Conservation (phyloP, 2,888 invertebrate genomes). For the Melitaea athalia region DNA sequence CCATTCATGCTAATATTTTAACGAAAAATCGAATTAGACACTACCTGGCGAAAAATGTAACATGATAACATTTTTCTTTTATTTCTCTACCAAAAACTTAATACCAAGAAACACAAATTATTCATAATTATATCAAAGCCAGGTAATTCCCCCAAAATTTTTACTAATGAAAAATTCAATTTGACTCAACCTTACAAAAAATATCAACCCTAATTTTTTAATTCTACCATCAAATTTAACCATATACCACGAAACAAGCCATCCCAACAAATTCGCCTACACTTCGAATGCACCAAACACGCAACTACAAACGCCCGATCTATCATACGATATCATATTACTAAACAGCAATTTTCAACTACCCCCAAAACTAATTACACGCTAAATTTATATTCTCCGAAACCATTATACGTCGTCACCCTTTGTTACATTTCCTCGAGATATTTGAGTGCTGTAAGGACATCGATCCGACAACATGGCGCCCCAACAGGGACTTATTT, state of each 20-base stretch:
- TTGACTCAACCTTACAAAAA: too few relatives aligned
- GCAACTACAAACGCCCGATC: background rate
- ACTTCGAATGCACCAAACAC: background rate
- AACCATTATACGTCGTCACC: background rate
- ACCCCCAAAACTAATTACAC: conserved; percentile 13
- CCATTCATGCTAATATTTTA: too few relatives aligned
- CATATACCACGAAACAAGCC: too few relatives aligned
- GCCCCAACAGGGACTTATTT: conserved; percentile 9
- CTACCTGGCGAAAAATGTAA: too few relatives aligned
- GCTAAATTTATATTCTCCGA: conserved; percentile 18
- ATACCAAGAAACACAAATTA: too few relatives aligned
- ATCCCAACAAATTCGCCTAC: background rate
- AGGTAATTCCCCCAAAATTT: too few relatives aligned
- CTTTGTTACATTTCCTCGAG: conserved; percentile 2
- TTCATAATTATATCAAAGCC: too few relatives aligned
- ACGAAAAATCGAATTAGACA: too few relatives aligned
- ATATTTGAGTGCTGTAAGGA: background rate
- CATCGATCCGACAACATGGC: conserved; percentile 11
- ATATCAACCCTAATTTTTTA: too few relatives aligned
- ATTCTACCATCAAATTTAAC: background rate
- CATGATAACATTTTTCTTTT: too few relatives aligned
- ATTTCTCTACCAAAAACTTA: too few relatives aligned
- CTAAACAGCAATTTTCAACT: background rate
- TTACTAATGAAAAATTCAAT: too few relatives aligned
- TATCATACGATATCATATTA: background rate